Percentiles rank a stretch among this genome's conserved stretches.
phyloP scores from a whole-genome alignment of 2,888 invertebrate genomes.

The Drosophila histrio region DNA sequence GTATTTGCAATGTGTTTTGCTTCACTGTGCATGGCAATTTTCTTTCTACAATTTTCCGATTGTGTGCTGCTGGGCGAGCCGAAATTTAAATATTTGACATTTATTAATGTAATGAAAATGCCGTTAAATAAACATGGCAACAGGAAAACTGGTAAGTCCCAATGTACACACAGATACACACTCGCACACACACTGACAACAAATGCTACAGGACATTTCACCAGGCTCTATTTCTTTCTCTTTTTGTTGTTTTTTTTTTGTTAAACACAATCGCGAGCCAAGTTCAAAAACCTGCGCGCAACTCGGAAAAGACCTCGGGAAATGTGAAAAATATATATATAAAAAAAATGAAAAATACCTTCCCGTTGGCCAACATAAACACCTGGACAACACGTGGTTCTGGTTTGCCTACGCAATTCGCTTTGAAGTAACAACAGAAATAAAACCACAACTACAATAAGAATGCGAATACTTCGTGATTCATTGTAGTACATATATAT shows the following conservation, averaged over 20 bases:
- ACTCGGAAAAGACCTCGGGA: constrained; percentile 28
- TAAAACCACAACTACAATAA: constrained; percentile 13
- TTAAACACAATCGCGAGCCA: constrained; percentile 3
- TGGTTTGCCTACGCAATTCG: constrained; percentile 37
- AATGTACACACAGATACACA: constrained; percentile 24
- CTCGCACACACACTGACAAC: not conserved
- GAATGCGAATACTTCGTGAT: constrained; percentile 41
- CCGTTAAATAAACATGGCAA: constrained; percentile 69
- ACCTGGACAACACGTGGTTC: constrained; percentile 76
- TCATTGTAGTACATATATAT: constrained; percentile 15
- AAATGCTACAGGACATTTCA: constrained; percentile 24
- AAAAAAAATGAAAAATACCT: constrained; percentile 17
- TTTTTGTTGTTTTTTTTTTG: constrained; percentile 6
- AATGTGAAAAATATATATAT: constrained; percentile 28
- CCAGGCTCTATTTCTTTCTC: not conserved
- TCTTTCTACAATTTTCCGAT: too few relatives aligned
- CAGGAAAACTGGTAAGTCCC: constrained; percentile 59
- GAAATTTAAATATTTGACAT: constrained; percentile 76
- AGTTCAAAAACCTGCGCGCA: constrained; percentile 40
- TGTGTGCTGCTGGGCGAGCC: constrained; percentile 32
- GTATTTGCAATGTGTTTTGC: constrained; percentile 1
- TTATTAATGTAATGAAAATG: constrained; percentile 76
- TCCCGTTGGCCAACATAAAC: constrained; percentile 59
- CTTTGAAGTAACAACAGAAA: constrained; percentile 63
- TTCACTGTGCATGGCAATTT: constrained; percentile 26